These are phyloP conservation scores for Hypomecis punctinalis DNA, from an alignment of 2,888 invertebrate species.

Conservation along the genomic window DNA sequence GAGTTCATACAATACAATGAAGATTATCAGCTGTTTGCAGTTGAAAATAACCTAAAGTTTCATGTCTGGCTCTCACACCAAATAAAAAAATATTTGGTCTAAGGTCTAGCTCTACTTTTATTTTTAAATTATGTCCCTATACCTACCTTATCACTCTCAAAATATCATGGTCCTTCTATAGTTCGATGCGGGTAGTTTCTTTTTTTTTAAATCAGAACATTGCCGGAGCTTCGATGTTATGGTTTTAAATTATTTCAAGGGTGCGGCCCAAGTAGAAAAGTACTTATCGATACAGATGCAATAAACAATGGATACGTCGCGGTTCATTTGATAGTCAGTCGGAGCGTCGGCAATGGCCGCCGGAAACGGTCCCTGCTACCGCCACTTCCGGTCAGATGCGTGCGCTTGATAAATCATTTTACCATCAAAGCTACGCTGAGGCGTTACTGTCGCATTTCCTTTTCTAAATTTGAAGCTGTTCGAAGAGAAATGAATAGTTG, in stretches of 20 bases:
- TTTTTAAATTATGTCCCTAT: too few species aligned
- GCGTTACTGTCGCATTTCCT: not conserved
- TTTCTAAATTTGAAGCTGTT: not conserved
- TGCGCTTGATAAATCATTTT: conserved; percentile 67
- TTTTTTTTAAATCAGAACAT: too few species aligned
- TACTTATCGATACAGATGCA: conserved; percentile 8
- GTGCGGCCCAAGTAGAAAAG: not conserved
- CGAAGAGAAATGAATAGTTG: not conserved
- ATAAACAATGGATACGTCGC: conserved; percentile 69
- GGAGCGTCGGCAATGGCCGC: conserved; percentile 65
- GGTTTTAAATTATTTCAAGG: not conserved
- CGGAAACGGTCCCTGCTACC: conserved; percentile 69
- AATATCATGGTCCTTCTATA: too few species aligned
- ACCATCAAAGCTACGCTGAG: conserved; percentile 1
- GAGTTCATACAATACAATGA: too few species aligned
- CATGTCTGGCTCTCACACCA: too few species aligned
- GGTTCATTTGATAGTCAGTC: conserved; percentile 72
- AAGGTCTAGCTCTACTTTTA: too few species aligned
- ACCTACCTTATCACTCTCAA: too few species aligned
- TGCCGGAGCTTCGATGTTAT: not conserved
- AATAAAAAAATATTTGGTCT: too few species aligned
- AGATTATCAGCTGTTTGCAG: too few species aligned
- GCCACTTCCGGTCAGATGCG: conserved; percentile 76
- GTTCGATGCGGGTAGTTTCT: too few species aligned
- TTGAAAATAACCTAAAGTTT: too few species aligned